Conservation (phyloP, 2,797 vertebrate genomes). For the Emydoidea blandingii region DNA sequence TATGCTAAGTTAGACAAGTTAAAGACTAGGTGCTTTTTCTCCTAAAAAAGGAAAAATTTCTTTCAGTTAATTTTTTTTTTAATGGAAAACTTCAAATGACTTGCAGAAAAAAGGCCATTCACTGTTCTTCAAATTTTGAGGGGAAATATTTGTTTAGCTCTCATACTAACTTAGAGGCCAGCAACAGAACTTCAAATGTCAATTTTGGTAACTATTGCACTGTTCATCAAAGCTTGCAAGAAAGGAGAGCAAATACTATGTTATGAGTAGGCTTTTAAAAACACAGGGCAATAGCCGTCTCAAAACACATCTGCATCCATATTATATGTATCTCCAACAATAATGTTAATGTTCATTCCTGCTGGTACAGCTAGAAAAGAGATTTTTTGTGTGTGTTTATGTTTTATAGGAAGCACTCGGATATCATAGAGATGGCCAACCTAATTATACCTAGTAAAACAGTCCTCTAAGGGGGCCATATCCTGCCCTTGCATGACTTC, state of each 20-base stretch:
- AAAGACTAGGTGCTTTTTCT: neutral
- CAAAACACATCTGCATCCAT: neutral
- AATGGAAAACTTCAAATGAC: neutral
- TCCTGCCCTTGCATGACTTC: neutral
- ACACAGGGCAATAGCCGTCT: neutral
- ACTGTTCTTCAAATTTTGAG: neutral
- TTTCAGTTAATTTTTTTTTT: neutral
- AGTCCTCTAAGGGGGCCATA: neutral
- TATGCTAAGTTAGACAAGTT: neutral
- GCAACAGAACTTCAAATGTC: neutral
- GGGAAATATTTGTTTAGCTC: neutral
- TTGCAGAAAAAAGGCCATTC: neutral
- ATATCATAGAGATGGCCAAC: neutral
- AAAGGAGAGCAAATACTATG: neutral
- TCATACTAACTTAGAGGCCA: neutral
- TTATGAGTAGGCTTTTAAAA: neutral
- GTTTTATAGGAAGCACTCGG: neutral
- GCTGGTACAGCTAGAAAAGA: neutral
- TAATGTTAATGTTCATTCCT: neutral
- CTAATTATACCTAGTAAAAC: neutral
- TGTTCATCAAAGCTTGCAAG: neutral
- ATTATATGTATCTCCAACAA: neutral
- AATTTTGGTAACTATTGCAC: neutral
- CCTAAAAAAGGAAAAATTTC: neutral
- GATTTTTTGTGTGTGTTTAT: neutral